Evolutionary conservation across 1,140 invertebrate genomes (phyloP).

Genomic region (Atta texana): DNA sequence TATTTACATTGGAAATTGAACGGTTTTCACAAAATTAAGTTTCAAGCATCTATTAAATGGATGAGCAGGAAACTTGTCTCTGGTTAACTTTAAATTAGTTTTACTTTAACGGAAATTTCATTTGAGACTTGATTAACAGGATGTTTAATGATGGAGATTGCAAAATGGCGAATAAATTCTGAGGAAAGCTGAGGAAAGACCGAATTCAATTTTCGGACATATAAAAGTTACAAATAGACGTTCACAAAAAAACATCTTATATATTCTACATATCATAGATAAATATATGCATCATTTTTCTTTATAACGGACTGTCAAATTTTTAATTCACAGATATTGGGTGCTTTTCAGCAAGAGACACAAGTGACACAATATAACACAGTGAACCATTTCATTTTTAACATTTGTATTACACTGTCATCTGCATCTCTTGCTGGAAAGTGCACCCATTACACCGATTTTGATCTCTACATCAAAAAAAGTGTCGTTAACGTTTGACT

Average conservation of each 20-base stretch:
- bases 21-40: constrained; percentile 4
- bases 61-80: constrained; percentile 18
- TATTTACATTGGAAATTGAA: constrained; percentile 39
- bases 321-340: background rate
- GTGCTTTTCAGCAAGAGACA: too few species aligned
- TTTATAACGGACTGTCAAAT: background rate
- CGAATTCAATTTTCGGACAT: background rate
- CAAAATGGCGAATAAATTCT: constrained; percentile 11
- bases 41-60: constrained; percentile 16
- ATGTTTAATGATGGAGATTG: constrained; percentile 39
- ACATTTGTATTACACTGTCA: too few species aligned
- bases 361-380: too few species aligned
- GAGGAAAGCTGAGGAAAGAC: background rate
- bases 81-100: constrained; percentile 48
- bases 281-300: background rate
- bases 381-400: too few species aligned
- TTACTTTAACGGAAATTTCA: constrained; percentile 38
- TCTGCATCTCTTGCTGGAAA: too few species aligned
- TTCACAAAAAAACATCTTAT: background rate
- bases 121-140: constrained; percentile 22
- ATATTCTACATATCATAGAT: background rate
- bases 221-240: background rate
- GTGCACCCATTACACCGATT: background rate
- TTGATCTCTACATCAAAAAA: background rate
- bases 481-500: background rate